phyloP scores from a whole-genome alignment of 64 coral and sea anemone genomes.

The Pocillopora verrucosa region DNA sequence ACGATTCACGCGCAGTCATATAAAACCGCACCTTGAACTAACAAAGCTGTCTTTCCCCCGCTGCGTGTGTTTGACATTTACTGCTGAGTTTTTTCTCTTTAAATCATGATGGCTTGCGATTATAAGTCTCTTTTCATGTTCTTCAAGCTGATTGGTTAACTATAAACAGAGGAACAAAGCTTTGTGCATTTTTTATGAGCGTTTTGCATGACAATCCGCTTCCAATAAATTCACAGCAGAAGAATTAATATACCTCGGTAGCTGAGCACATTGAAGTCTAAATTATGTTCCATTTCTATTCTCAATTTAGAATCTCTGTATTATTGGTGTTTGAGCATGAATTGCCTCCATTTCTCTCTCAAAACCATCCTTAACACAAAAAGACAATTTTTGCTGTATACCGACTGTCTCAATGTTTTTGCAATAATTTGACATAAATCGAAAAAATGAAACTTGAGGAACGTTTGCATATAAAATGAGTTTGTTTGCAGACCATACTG shows the following conservation, averaged over 20 bases:
- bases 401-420: neutral
- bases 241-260: no score
- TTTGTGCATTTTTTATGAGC: neutral
- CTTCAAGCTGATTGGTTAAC: slow-evolving; percentile 8
- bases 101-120: neutral
- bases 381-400: neutral
- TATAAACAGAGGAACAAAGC: no score
- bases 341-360: no score
- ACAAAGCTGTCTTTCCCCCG: neutral
- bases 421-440: neutral
- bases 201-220: neutral
- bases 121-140: neutral
- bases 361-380: no score
- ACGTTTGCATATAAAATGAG: neutral
- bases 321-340: no score
- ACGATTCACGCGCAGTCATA: neutral
- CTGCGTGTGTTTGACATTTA: neutral
- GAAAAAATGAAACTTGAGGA: neutral
- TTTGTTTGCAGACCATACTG: neutral
- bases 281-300: no score
- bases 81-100: slow-evolving; percentile 1
- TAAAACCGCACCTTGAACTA: neutral
- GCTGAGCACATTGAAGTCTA: no score
- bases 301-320: no score
- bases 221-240: no score